A percentile compares a stretch with the other conserved stretches of the same genome.
These are phyloP conservation scores for Phalanger gymnotis DNA, from an alignment of 2,797 vertebrate species.

Conservation along the genomic window DNA sequence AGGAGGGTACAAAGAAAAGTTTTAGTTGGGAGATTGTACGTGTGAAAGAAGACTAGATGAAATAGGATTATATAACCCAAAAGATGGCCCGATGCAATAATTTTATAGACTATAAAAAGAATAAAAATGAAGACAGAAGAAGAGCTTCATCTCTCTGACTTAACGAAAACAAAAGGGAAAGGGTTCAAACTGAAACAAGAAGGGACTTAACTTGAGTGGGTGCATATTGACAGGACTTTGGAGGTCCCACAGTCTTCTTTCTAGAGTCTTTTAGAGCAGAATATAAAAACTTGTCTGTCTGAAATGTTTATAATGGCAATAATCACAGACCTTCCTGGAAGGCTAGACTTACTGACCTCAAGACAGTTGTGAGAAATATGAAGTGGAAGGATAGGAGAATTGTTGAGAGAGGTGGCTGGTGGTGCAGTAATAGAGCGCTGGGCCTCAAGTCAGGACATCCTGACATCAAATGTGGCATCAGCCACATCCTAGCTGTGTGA, in stretches of 20 bases:
- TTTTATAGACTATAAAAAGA: not conserved
- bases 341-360: no score
- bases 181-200: not conserved
- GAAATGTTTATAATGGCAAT: slow-evolving; percentile 8
- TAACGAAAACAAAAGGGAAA: not conserved
- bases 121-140: rapidly evolving
- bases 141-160: not conserved
- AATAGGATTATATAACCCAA: not conserved
- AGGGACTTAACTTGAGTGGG: not conserved
- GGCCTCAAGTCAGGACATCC: not conserved
- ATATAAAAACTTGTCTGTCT: not conserved
- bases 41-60: not conserved
- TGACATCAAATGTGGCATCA: not conserved
- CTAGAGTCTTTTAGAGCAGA: not conserved
- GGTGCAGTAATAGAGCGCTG: not conserved
- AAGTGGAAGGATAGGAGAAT: not conserved
- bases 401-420: no score
- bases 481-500: not conserved
- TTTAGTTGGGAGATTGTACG: not conserved
- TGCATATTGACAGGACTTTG: not conserved
- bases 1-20: not conserved
- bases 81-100: not conserved
- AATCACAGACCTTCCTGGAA: not conserved
- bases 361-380: no score
- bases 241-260: not conserved